Percentiles rank a stretch among this genome's conserved stretches.
Evolutionary conservation across 2,113 vertebrate genomes (phyloP).

Genomic region (Gallinago paraguaiae): DNA sequence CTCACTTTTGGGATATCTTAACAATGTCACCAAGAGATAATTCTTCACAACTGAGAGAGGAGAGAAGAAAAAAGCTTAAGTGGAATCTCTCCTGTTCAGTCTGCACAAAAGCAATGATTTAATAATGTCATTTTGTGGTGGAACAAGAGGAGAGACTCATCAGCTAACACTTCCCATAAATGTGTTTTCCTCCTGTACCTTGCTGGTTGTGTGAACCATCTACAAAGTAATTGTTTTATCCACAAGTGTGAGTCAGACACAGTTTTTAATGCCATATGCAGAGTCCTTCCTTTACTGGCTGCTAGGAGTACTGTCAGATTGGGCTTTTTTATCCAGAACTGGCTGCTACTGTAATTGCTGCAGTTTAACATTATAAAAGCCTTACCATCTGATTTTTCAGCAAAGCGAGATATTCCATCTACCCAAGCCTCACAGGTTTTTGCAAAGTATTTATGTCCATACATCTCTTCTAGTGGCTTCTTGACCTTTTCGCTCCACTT

Average conservation of each 20-base stretch:
- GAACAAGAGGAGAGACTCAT: not conserved
- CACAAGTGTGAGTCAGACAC: slow-evolving; percentile 1
- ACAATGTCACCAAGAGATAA: not conserved
- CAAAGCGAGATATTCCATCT: slow-evolving; percentile 80
- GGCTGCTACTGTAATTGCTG: not conserved
- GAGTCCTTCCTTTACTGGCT: not conserved
- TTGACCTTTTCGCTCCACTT: slow-evolving; percentile 85
- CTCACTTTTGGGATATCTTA: not conserved
- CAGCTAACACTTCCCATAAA: not conserved
- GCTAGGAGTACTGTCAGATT: not conserved
- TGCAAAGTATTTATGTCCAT: slow-evolving; percentile 82
- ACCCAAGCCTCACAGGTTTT: slow-evolving; percentile 87
- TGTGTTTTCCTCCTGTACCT: not conserved
- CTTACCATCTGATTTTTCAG: slow-evolving; percentile 80
- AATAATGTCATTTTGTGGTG: not conserved
- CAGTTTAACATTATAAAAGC: not conserved
- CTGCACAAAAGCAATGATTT: not conserved
- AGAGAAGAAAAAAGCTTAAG: not conserved
- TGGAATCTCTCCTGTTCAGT: not conserved
- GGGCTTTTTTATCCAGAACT: not conserved
- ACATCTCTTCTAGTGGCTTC: slow-evolving; percentile 87
- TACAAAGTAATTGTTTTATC: not conserved
- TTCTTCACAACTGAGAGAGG: not conserved
- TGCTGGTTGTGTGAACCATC: not conserved
- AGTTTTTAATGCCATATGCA: not conserved